Percentiles rank a stretch among this genome's conserved stretches.
These are phyloP conservation scores for Sarcophaga bullata DNA, from an alignment of 1,140 invertebrate genomes.

Conservation along the genomic window DNA sequence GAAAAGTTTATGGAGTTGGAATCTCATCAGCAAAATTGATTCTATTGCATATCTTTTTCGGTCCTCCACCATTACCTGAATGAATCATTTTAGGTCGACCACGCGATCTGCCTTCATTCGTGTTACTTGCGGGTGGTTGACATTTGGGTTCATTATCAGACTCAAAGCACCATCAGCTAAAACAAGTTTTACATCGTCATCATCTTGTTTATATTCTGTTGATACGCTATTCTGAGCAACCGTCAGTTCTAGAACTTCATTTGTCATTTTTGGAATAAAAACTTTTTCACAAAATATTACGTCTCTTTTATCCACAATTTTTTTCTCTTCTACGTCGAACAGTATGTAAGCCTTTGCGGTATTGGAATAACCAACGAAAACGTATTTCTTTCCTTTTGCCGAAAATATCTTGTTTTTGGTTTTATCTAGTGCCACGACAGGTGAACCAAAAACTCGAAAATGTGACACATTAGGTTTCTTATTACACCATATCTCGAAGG, in stretches of 20 bases:
- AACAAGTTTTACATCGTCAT: too few species aligned
- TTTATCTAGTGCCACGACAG: too few species aligned
- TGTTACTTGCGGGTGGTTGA: not conserved
- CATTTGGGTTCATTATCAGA: not conserved
- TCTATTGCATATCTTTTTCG: slow-evolving; percentile 34
- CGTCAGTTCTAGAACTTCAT: not conserved
- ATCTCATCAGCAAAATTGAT: slow-evolving; percentile 30
- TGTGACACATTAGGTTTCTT: not conserved
- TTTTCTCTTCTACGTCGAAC: slow-evolving; percentile 48
- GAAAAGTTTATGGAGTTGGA: slow-evolving; percentile 12
- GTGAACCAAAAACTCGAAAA: too few species aligned
- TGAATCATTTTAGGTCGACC: slow-evolving; percentile 20
- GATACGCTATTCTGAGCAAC: not conserved
- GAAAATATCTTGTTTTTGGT: not conserved
- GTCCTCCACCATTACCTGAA: slow-evolving; percentile 30
- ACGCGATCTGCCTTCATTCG: not conserved
- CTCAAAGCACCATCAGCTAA: not conserved
- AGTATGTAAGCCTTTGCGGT: slow-evolving; percentile 64
- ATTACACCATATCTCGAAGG: not conserved
- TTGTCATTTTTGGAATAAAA: slow-evolving; percentile 37
- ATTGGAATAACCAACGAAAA: not conserved
- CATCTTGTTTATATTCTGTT: not conserved
- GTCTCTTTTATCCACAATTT: slow-evolving; percentile 60
- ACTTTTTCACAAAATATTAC: slow-evolving; percentile 62
- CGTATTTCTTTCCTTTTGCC: not conserved